These are phyloP conservation scores for Seriola dumerili DNA, from an alignment of 2,113 vertebrate genomes.

Conservation along the genomic window DNA sequence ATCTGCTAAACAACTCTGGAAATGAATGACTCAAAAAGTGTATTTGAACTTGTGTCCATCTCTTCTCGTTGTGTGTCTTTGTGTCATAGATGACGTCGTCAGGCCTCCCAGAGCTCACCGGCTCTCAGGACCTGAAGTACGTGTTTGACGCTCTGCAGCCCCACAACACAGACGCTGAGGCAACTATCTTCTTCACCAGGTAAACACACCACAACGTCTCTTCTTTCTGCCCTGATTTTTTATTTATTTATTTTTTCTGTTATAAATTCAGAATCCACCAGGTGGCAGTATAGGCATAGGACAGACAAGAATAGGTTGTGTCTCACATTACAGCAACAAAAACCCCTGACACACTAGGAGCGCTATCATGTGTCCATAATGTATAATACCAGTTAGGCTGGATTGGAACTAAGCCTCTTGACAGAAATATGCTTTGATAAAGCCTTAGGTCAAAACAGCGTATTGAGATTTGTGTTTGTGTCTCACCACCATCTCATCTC, in stretches of 20 bases:
- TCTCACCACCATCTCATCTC: neutral
- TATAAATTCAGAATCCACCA: slow-evolving; percentile 43
- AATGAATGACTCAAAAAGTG: neutral
- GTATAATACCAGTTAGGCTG: slow-evolving; percentile 7
- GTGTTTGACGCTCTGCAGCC: slow-evolving; percentile 97
- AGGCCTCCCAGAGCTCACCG: slow-evolving; percentile 93
- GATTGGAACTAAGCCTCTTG: neutral
- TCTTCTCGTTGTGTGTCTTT: slow-evolving; percentile 4
- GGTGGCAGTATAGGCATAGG: slow-evolving; percentile 22
- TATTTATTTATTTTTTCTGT: too few species aligned
- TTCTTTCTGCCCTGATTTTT: neutral
- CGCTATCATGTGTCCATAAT: neutral
- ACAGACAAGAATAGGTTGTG: neutral
- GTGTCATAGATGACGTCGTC: slow-evolving; percentile 93
- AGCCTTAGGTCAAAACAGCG: neutral
- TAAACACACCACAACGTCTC: slow-evolving; percentile 55
- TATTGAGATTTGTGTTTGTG: neutral
- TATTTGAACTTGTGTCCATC: neutral
- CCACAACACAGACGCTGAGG: slow-evolving; percentile 96
- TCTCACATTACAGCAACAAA: slow-evolving; percentile 16
- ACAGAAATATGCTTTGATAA: neutral
- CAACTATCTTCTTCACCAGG: slow-evolving; percentile 99
- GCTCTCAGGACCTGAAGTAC: slow-evolving; percentile 94
- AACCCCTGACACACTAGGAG: neutral
- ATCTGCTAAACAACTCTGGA: neutral